Evolutionary conservation across 2,113 vertebrate genomes (phyloP), one percentile per base, ranked within the genome.

Genomic region (Numenius arquata): DNA sequence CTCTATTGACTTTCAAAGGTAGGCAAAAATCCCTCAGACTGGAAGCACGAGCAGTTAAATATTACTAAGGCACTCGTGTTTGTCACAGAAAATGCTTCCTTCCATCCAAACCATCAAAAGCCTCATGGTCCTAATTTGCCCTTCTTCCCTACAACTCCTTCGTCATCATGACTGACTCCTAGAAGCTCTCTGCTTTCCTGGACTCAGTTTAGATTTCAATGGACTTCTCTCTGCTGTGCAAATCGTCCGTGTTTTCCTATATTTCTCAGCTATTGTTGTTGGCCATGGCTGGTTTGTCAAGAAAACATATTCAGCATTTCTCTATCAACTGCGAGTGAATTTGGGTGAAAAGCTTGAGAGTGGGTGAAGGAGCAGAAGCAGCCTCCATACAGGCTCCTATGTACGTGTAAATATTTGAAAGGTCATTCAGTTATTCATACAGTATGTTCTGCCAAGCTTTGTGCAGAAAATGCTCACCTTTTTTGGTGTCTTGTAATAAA

Each of bases 371-470:
- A 80, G 68, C 74, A 89, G 88, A n/a, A 80, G 22, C 45, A 86
- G 41, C 29, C 82, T 85, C 47, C 48, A 65, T 41, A 41, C 32
- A 53, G 41, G n/a, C 59, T 38, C 15, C 8, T 65, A 52, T 15
- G 62, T 66, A 56, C 3, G 0, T 62, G 89, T 56, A 72, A 95
- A 89, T 81, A 62, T 38, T 75, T 59, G 88, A 50, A 80, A 95
- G 85, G 88, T 82, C 89, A 43, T 40, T 20, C 91, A 90, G 88
- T 86, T 80, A 95, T 47, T 95, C 95, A 93, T 80, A 89, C 94
- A 85, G 66, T 50, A 52, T 94, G 96, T 97, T 88, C 96, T 97
- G 95, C 96, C 96, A 95, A 91, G 74, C 84, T 92, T 62, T 85
- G 65, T 88, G 83, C 72, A 87, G 84, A 71, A 87, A 77, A 30